Evolutionary conservation across 2,888 invertebrate species (phyloP), one percentile per base, ranked within the genome.

Genomic region (Frankliniella intonsa): DNA sequence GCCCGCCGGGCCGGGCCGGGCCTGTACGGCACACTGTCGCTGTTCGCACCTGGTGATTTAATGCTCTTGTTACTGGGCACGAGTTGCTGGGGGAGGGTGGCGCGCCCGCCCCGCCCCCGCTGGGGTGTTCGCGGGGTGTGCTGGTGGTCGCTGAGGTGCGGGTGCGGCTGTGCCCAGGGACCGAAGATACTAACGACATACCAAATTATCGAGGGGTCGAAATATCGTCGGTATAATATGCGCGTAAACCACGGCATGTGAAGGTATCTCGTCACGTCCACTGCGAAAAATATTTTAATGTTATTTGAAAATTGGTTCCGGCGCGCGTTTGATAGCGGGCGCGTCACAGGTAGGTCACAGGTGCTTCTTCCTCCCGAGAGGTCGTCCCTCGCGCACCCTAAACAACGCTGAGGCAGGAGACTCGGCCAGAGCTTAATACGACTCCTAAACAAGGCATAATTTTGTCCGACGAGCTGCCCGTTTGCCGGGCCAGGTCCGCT

Each of bases 21-120:
- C 62, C 17, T 1, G 17, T 14, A 7, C 14, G 19, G 62, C 62
- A n/a, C 62, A 11, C 62, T n/a, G 62, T 14, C 17, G 62, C 69
- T 76, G 69, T 76, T 76, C 69, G 25, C 69, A 76, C 69, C 69
- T 76, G 9, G 69, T 76, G 69, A 76, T 76, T 76, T 76, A 76
- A 76, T 76, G 69, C 69, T 76, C 69, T 76, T 76, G 69, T 76
- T 76, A 76, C 69, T 25, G 12, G 69, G 69, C 69, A 22, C 69
- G 69, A 25, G 25, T 76, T 76, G 25, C 12, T 12, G 69, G 22
- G 69, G 69, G 69, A 11, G 12, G 22, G 25, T 25, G 69, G 5
- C 25, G 25, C 55, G 11, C 14, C 55, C 14, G 17, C 55, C 12
- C 14, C 38, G 38, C 38, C 14, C 55, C 55, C 55, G 55, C 55